Conservation (phyloP, 2,113 vertebrate genomes). For the Cavia aperea region DNA sequence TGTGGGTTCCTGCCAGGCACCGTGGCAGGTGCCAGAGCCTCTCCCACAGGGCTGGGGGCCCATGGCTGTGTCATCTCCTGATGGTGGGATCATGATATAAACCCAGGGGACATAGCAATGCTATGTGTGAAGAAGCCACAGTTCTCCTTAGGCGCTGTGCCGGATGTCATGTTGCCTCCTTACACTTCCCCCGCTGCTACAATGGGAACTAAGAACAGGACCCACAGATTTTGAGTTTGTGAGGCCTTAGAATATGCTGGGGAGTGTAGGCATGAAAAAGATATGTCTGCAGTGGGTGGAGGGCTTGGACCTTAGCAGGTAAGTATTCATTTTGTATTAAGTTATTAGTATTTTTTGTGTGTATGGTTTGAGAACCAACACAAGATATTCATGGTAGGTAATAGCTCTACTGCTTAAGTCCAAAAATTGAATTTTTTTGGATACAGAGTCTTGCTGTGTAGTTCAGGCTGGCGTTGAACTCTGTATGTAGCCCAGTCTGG, state of each 20-base stretch:
- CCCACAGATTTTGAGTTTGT: neutral
- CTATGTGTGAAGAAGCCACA: neutral
- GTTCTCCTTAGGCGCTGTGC: no score
- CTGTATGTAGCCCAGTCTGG: neutral
- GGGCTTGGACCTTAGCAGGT: neutral
- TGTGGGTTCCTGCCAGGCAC: neutral
- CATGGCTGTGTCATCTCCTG: neutral
- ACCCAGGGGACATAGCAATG: neutral
- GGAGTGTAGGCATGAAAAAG: neutral
- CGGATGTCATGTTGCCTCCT: neutral
- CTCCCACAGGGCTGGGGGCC: neutral
- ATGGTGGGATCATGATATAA: neutral
- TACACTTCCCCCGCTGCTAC: neutral
- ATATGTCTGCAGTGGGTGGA: neutral
- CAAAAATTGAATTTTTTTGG: neutral
- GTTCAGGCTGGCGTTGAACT: neutral
- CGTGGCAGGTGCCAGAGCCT: neutral
- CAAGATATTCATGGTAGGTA: no score
- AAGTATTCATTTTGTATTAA: neutral
- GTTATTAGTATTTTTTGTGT: neutral
- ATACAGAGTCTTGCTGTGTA: neutral
- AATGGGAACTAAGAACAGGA: neutral
- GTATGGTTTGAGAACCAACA: neutral
- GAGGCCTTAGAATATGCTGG: neutral
- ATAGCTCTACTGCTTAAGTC: neutral